phyloP scores from a whole-genome alignment of 2,888 invertebrate genomes.

The Drosophila meridiana region DNA sequence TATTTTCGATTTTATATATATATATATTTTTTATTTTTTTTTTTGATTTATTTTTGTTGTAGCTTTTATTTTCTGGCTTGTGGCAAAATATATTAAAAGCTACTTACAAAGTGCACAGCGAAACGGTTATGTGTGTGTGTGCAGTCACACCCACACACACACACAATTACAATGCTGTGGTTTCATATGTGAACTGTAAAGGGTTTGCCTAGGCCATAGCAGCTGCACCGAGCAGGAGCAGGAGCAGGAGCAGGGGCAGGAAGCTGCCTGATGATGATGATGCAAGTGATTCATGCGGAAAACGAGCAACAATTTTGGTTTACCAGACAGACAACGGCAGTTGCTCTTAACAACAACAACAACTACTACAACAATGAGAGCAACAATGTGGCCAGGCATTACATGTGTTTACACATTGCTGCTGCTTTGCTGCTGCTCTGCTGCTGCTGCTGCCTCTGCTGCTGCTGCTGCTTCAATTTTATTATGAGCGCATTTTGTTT shows the following conservation, averaged over 20 bases:
- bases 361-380: conserved; percentile 35
- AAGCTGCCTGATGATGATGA: conserved; percentile 68
- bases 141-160: conserved; percentile 23
- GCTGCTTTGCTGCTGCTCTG: conserved; percentile 11
- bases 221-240: conserved; percentile 4
- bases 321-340: conserved; percentile 75
- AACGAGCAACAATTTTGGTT: conserved; percentile 80
- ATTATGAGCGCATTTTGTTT: conserved; percentile 66
- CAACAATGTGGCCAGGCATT: conserved; percentile 53
- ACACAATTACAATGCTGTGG: conserved; percentile 66
- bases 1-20: conserved; percentile 32
- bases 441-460: conserved; percentile 38
- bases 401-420: conserved; percentile 72
- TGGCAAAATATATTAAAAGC: conserved; percentile 79
- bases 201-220: conserved; percentile 25
- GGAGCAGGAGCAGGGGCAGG: background rate
- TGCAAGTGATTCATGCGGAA: conserved; percentile 79
- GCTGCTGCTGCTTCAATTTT: conserved; percentile 66
- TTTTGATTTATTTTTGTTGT: conserved; percentile 25
- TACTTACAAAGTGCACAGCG: conserved; percentile 76
- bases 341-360: conserved; percentile 34
- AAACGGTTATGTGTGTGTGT: conserved; percentile 43
- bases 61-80: conserved; percentile 58
- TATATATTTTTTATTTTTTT: conserved; percentile 39
- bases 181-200: conserved; percentile 37